A percentile compares a stretch with the other conserved stretches of the same genome.
These are phyloP conservation scores for Trichonephila clavata DNA, from an alignment of 1,140 invertebrate genomes.

Conservation along the genomic window DNA sequence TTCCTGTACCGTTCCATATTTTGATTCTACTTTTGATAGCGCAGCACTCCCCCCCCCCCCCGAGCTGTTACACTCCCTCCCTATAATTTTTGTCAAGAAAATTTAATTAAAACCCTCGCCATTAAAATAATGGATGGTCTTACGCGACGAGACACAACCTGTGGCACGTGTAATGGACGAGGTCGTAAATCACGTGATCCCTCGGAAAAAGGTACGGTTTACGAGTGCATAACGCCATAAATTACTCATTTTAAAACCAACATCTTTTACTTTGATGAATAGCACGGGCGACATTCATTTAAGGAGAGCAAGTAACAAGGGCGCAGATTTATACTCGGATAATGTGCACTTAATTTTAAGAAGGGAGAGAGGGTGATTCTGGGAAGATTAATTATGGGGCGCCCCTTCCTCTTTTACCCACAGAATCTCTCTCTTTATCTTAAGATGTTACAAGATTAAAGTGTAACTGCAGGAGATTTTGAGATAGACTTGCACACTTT, in stretches of 20 bases:
- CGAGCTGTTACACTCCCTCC: not conserved
- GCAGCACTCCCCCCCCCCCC: too few species aligned
- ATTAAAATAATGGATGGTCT: slow-evolving; percentile 10
- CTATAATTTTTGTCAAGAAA: not conserved
- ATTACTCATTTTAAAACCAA: not conserved
- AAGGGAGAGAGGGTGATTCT: not conserved
- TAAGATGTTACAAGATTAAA: not conserved
- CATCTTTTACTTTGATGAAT: not conserved
- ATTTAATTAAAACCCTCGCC: not conserved
- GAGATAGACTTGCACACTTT: too few species aligned
- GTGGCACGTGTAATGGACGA: not conserved
- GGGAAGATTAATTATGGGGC: not conserved
- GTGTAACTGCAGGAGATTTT: not conserved
- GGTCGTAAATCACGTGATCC: not conserved
- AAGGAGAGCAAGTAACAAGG: not conserved
- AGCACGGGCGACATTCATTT: not conserved
- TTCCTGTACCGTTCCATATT: not conserved
- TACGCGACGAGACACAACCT: not conserved
- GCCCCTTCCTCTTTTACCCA: not conserved
- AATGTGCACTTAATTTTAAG: not conserved
- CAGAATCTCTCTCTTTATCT: not conserved
- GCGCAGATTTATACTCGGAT: not conserved
- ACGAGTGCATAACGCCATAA: slow-evolving; percentile 5
- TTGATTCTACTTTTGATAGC: not conserved
- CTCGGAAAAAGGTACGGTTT: not conserved